phyloP scores from a whole-genome alignment of 2,113 vertebrate genomes.

The Sinocyclocheilus rhinocerous region DNA sequence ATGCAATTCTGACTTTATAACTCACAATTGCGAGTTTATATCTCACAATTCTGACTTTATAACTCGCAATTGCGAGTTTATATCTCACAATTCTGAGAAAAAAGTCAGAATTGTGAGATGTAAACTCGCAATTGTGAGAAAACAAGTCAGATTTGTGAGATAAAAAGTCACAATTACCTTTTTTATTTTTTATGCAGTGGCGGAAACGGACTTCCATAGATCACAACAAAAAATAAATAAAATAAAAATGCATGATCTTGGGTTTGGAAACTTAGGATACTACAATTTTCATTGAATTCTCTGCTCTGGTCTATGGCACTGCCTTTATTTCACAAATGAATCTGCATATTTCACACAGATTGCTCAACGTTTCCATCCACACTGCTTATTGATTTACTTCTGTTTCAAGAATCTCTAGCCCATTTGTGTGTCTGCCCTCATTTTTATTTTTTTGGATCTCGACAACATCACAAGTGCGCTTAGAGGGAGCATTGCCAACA shows the following conservation, averaged over 20 bases:
- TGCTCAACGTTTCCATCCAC: neutral
- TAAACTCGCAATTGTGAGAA: too few species aligned
- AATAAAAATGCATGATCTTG: neutral
- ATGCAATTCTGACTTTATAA: too few species aligned
- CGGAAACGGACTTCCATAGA: too few species aligned
- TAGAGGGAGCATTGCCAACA: slow-evolving; percentile 1
- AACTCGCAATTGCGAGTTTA: too few species aligned
- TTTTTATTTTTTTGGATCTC: neutral
- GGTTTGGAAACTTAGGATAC: neutral
- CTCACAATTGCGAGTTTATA: too few species aligned
- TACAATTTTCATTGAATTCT: neutral
- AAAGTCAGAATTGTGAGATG: too few species aligned
- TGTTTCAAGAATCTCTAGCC: neutral
- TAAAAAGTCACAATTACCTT: too few species aligned
- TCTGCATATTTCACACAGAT: neutral
- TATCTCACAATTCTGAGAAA: too few species aligned
- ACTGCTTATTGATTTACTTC: neutral
- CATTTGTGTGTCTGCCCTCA: neutral
- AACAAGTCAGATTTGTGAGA: too few species aligned
- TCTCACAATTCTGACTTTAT: too few species aligned
- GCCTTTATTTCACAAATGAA: neutral
- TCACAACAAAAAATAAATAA: neutral
- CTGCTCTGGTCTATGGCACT: neutral
- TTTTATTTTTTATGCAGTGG: too few species aligned
- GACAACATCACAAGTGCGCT: neutral